phyloP scores from a whole-genome alignment of 2,113 vertebrate genomes.

The Strix aluco region DNA sequence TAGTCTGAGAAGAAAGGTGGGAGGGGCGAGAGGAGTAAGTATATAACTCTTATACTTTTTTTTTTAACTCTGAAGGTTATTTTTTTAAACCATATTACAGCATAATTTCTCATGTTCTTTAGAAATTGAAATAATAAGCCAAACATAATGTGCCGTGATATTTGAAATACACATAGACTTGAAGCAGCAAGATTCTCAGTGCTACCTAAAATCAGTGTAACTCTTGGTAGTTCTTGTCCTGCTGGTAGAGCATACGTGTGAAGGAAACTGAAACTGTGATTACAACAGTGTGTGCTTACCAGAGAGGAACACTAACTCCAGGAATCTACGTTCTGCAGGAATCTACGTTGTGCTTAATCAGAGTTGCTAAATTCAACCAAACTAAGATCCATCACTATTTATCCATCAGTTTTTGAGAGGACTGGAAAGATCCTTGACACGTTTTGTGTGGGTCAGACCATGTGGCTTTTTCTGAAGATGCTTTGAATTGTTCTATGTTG shows the following conservation, averaged over 20 bases:
- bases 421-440: neutral
- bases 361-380: neutral
- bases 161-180: neutral
- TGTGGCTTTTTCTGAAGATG: neutral
- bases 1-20: slow-evolving; percentile 1
- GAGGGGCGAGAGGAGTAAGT: neutral
- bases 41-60: neutral
- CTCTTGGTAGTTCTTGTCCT: neutral
- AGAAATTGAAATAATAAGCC: neutral
- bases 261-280: neutral
- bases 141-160: neutral
- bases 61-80: neutral
- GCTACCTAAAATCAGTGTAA: neutral
- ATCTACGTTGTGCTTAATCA: neutral
- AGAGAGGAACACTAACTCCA: neutral
- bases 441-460: neutral
- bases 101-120: neutral
- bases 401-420: neutral
- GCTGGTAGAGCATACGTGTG: neutral
- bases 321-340: neutral
- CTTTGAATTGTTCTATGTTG: neutral
- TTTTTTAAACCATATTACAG: neutral
- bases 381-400: neutral
- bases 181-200: neutral
- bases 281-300: neutral